Evolutionary conservation across 2,113 vertebrate genomes (phyloP), one percentile per base, ranked within the genome.

Genomic region (Regulus satrapa): DNA sequence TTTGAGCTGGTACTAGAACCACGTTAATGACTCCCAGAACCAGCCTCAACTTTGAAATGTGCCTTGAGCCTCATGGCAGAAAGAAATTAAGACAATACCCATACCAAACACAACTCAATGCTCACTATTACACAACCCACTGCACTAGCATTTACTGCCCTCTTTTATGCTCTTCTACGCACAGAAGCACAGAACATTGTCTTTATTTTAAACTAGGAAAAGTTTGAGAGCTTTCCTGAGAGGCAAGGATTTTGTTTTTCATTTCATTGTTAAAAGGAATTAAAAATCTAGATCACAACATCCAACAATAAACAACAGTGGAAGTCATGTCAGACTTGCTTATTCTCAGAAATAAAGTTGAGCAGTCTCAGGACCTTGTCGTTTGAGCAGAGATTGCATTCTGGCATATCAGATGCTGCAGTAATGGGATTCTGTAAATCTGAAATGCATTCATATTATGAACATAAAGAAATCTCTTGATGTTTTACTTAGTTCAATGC

Each of bases 401-500:
- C 72, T 71, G 49, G 46, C 59, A 43, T 94, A 96, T 96, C 89
- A 93, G 93, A 96, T 88, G 82, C 72, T 67, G 59, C 63, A 69
- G 92, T 94, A 89, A 95, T 83, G 67, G 59, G 88, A 93, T 95
- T 96, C 32, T 69, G n/a, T 88, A 83, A 94, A 96, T 77, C 88
- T 85, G 88, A 89, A 96, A 95, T 7, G 10, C 79, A 88, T 94
- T 95, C 36, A 21, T 73, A 76, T 83, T 66, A 78, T 66, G 58
- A 59, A 89, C 82, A 73, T 83, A 92, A 94, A 96, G 71, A 92
- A 94, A 85, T 83, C 75, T 80, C 91, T 94, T 96, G 91, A 96
- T 92, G 88, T 93, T 92, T 88, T 58, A 91, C 79, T 84, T 77
- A 86, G 63, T 86, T 92, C 91, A 95, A 63, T 20, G 64, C 28